Evolutionary conservation across 2,113 vertebrate genomes (phyloP).

Genomic region (Elgaria multicarinata): DNA sequence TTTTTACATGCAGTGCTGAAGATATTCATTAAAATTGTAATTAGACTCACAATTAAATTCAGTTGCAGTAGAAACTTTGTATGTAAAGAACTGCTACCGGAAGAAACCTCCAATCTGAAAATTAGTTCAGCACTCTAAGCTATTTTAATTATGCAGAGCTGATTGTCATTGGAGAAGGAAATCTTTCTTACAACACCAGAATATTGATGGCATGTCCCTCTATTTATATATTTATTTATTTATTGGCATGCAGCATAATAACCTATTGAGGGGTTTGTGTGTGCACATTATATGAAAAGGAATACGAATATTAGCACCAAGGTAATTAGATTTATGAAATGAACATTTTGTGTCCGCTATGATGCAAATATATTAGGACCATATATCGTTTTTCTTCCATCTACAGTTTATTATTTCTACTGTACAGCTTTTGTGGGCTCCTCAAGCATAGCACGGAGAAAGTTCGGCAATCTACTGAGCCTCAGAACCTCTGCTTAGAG

Average conservation of each 20-base stretch:
- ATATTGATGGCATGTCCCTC: slow-evolving; percentile 67
- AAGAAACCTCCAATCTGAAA: slow-evolving; percentile 82
- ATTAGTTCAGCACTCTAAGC: slow-evolving; percentile 83
- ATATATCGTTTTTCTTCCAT: not conserved
- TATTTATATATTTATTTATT: slow-evolving; percentile 56
- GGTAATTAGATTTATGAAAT: slow-evolving; percentile 63
- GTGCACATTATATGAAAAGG: slow-evolving; percentile 67
- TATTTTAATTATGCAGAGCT: slow-evolving; percentile 83
- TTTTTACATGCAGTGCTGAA: slow-evolving; percentile 80
- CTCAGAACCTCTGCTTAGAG: slow-evolving; percentile 13
- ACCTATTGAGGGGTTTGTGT: slow-evolving; percentile 44
- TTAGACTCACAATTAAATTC: slow-evolving; percentile 85
- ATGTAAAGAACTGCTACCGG: slow-evolving; percentile 81
- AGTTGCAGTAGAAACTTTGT: slow-evolving; percentile 80
- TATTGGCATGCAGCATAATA: slow-evolving; percentile 72
- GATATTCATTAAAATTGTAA: slow-evolving; percentile 87
- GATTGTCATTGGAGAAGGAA: slow-evolving; percentile 82
- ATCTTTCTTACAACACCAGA: slow-evolving; percentile 79
- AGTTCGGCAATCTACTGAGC: slow-evolving; percentile 28
- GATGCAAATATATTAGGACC: slow-evolving; percentile 9
- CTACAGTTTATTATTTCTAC: not conserved
- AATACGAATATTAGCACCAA: slow-evolving; percentile 52
- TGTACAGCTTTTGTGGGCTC: not conserved
- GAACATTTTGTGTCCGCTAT: slow-evolving; percentile 4
- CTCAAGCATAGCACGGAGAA: slow-evolving; percentile 33